These are phyloP conservation scores for Setophaga coronata DNA, from an alignment of 2,113 vertebrate genomes.

Conservation along the genomic window DNA sequence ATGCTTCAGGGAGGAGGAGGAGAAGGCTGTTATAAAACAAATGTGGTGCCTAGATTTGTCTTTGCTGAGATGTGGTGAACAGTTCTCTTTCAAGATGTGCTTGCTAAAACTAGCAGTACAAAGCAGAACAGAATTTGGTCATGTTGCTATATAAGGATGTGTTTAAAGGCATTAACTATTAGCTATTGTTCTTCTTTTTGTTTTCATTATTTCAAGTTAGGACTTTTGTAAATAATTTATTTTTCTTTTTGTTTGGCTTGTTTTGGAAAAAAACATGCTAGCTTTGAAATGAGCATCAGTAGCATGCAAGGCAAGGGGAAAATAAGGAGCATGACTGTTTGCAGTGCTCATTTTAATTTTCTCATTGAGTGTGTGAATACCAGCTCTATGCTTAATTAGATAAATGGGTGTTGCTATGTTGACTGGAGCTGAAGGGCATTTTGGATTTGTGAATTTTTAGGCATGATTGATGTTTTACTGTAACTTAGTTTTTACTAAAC, in stretches of 20 bases:
- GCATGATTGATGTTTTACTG: neutral
- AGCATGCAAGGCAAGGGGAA: neutral
- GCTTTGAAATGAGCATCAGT: neutral
- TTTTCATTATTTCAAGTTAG: neutral
- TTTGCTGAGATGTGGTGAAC: neutral
- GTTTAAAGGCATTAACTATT: neutral
- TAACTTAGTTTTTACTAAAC: neutral
- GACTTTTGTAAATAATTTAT: neutral
- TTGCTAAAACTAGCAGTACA: neutral
- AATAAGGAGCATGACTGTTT: neutral
- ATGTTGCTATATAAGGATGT: neutral
- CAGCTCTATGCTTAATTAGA: neutral
- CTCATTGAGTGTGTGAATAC: neutral
- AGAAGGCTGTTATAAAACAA: neutral
- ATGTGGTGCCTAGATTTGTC: neutral
- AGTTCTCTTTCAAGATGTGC: neutral
- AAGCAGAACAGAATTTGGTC: neutral
- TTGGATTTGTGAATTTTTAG: slow-evolving; percentile 28
- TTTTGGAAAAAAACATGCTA: slow-evolving; percentile 2
- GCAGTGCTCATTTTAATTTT: slow-evolving; percentile 23
- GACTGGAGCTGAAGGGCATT: neutral
- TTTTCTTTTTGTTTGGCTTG: neutral
- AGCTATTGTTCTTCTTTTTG: slow-evolving; percentile 25
- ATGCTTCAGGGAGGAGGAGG: neutral
- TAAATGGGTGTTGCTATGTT: neutral